Percentiles rank a stretch among this genome's conserved stretches.
phyloP scores from a whole-genome alignment of 2,113 vertebrate species.

The Paracanthobrama guichenoti region DNA sequence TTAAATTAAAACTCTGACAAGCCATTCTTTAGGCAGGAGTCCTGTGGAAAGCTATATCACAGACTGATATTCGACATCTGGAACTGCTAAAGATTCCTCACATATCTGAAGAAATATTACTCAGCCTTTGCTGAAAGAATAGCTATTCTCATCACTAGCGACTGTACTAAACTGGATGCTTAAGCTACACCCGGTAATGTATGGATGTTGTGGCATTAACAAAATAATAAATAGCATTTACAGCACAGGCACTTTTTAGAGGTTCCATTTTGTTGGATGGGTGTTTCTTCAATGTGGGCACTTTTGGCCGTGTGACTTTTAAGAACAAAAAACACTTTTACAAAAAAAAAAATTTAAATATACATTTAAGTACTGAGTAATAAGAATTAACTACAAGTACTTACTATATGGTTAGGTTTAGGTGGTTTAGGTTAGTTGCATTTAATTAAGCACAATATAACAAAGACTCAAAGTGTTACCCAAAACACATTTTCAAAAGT shows the following conservation, averaged over 20 bases:
- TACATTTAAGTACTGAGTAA: too few relatives aligned
- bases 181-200: background rate
- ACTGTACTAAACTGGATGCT: background rate
- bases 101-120: slow-evolving; percentile 21
- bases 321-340: background rate
- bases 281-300: background rate
- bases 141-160: slow-evolving; percentile 4
- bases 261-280: background rate
- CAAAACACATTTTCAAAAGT: too few relatives aligned
- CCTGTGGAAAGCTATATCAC: slow-evolving; percentile 4
- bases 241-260: background rate
- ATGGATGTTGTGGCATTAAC: background rate
- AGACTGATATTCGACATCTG: slow-evolving; percentile 25
- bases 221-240: background rate
- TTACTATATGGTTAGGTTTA: too few relatives aligned
- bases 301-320: background rate
- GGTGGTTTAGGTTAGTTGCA: too few relatives aligned
- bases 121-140: slow-evolving; percentile 19
- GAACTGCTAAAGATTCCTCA: slow-evolving; percentile 34
- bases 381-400: too few relatives aligned
- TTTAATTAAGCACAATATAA: too few relatives aligned
- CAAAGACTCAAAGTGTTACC: too few relatives aligned
- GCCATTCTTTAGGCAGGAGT: background rate
- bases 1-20: slow-evolving; percentile 24
- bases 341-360: too few relatives aligned